Base-by-base conservation (phyloP, 2,888 invertebrate genomes). In the Tholera decimalis region DNA sequence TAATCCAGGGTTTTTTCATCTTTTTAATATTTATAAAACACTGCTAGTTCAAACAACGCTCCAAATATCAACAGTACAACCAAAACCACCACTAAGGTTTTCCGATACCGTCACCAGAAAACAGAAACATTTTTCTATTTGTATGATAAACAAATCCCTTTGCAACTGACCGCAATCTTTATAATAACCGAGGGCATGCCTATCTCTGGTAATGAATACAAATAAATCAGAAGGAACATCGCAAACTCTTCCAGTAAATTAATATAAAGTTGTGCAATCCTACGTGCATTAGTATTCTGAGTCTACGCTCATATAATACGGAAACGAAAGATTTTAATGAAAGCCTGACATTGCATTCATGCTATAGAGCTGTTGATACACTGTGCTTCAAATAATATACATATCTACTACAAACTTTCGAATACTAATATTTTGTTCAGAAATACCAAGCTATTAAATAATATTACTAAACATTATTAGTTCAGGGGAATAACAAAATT, bases 271-370 rank as follows among this genome's bases (percentile, higher is more conserved):
- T 93, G 91, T 92, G 90, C 93, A 93, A 91, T 92, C 88, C 88
- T 88, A 87, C 88, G 85, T 90, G 90, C 92, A 93, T 93, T 92
- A 90, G 92, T 93, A 94, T 93, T 93, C 93, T 89, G 88, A 89
- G 90, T 89, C 88, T 88, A 86, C 91, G 88, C 88, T 90, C 92
- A 91, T 91, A 91, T 91, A 92, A 92, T 89, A 88, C 87, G 89
- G 90, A 91, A 91, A 92, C 89, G 93, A 91, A 93, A 93, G 92
- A 92, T 93, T 94, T 94, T 93, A 93, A 94, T 94, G 93, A 93
- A 94, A 94, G 87, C 83, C 87, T 86, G 87, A 87, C 84, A 85
- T 88, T 80, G 77, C 67, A 60, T 64, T 75, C 84, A 70, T 66
- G 84, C 55, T 77, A 85, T 73, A 84, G 91, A 91, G 92, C 69